Evolutionary conservation across 2,113 vertebrate genomes (phyloP).

Genomic region (Charina bottae): DNA sequence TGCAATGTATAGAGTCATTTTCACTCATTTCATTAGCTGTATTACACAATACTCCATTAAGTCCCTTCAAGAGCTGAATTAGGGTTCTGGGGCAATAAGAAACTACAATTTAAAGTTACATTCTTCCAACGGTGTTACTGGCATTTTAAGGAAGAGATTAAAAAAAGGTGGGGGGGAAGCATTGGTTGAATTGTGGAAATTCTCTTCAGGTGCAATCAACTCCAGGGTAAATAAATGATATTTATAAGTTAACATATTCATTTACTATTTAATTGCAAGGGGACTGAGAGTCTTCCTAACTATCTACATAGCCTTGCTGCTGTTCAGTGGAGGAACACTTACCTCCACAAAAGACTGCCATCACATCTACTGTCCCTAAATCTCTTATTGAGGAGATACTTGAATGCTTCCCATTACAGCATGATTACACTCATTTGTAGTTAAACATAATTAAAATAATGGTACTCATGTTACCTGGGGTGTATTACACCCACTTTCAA

Average conservation of each 20-base stretch:
- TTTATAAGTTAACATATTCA: conserved; percentile 28
- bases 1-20: conserved; percentile 40
- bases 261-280: conserved; percentile 31
- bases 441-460: conserved; percentile 64
- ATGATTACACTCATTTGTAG: conserved; percentile 44
- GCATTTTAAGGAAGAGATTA: conserved; percentile 27
- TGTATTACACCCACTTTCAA: conserved; percentile 39
- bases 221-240: conserved; percentile 31
- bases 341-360: conserved; percentile 34
- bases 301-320: not conserved
- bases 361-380: conserved; percentile 41
- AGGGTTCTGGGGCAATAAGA: conserved; percentile 33
- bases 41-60: conserved; percentile 34
- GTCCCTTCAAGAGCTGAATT: conserved; percentile 29
- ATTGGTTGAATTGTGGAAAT: conserved; percentile 5
- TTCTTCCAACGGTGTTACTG: conserved; percentile 36
- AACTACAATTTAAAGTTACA: conserved; percentile 29
- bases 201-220: conserved; percentile 25
- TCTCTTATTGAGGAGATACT: conserved; percentile 52
- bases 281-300: conserved; percentile 15
- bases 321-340: conserved; percentile 38
- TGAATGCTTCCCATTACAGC: conserved; percentile 60
- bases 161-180: not conserved
- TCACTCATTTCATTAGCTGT: conserved; percentile 35
- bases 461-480: conserved; percentile 51